Evolutionary conservation across 2,888 invertebrate species (phyloP).

Genomic region (Adineta ricciae): DNA sequence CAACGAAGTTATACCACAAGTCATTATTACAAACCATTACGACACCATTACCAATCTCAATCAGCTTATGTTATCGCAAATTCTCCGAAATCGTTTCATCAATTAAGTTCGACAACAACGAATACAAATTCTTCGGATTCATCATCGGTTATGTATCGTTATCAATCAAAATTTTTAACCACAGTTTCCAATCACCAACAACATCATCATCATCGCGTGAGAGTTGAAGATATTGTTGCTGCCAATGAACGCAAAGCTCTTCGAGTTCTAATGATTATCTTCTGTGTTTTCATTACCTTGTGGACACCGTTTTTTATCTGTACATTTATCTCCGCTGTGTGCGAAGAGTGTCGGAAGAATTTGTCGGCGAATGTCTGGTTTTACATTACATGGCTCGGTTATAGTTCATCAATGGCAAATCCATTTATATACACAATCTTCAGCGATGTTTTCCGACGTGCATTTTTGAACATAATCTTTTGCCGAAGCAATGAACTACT

Average conservation of each 20-base stretch:
- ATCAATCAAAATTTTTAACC: neutral
- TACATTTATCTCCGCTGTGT: constrained; percentile 43
- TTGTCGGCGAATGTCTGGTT: constrained; percentile 42
- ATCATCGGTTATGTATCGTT: neutral
- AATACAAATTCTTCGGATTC: neutral
- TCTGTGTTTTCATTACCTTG: constrained; percentile 45
- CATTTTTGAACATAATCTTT: constrained; percentile 43
- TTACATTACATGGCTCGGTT: constrained; percentile 47
- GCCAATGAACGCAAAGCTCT: constrained; percentile 47
- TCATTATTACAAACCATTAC: neutral
- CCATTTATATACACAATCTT: constrained; percentile 50
- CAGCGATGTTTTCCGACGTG: constrained; percentile 45
- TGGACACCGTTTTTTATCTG: constrained; percentile 48
- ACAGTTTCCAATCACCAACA: neutral
- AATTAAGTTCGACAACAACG: neutral
- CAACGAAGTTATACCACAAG: neutral
- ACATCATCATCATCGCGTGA: neutral
- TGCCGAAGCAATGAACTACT: constrained; percentile 37
- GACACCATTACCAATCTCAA: neutral
- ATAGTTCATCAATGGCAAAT: constrained; percentile 46
- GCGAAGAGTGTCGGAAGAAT: constrained; percentile 39
- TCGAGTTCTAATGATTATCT: constrained; percentile 49
- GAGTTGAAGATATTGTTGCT: constrained; percentile 19
- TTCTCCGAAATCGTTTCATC: neutral
- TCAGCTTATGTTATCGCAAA: neutral